Evolutionary conservation across 2,888 invertebrate species (phyloP).

Genomic region (Dicroscelio sp.): DNA sequence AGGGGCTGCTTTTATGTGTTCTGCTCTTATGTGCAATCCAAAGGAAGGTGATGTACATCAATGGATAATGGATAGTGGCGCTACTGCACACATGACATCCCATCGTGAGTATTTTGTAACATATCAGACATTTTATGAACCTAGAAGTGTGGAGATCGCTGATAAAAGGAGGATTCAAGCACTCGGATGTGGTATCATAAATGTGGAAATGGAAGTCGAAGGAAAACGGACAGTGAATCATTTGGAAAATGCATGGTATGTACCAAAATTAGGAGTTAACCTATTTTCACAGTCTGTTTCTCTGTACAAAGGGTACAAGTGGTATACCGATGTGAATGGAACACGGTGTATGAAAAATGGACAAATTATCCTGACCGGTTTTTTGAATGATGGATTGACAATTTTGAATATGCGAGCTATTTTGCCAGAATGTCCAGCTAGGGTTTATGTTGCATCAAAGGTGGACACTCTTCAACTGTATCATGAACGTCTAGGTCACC

Average conservation of each 20-base stretch:
- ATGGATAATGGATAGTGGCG: constrained; percentile 41
- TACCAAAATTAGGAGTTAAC: constrained; percentile 49
- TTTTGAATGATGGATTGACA: constrained; percentile 5
- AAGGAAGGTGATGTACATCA: not conserved
- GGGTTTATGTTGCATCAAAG: not conserved
- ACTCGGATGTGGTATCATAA: constrained; percentile 57
- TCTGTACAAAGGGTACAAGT: constrained; percentile 48
- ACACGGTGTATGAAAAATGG: constrained; percentile 34
- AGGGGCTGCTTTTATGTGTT: constrained; percentile 33
- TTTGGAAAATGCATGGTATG: constrained; percentile 63
- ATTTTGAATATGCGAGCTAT: constrained; percentile 29
- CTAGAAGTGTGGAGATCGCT: constrained; percentile 15
- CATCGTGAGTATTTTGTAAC: constrained; percentile 34
- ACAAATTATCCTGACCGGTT: constrained; percentile 20
- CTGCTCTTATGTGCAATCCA: constrained; percentile 17
- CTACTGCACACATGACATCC: constrained; percentile 41
- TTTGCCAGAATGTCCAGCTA: not conserved
- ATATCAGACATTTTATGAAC: not conserved
- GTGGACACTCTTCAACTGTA: constrained; percentile 82
- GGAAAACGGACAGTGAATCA: constrained; percentile 36
- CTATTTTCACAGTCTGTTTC: constrained; percentile 59
- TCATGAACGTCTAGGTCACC: constrained; percentile 88
- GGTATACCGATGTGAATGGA: constrained; percentile 23
- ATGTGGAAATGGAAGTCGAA: constrained; percentile 51
- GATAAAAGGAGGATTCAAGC: constrained; percentile 47